phyloP scores from a whole-genome alignment of 64 coral and sea anemone genomes.

The Dendrophyllia cribrosa region DNA sequence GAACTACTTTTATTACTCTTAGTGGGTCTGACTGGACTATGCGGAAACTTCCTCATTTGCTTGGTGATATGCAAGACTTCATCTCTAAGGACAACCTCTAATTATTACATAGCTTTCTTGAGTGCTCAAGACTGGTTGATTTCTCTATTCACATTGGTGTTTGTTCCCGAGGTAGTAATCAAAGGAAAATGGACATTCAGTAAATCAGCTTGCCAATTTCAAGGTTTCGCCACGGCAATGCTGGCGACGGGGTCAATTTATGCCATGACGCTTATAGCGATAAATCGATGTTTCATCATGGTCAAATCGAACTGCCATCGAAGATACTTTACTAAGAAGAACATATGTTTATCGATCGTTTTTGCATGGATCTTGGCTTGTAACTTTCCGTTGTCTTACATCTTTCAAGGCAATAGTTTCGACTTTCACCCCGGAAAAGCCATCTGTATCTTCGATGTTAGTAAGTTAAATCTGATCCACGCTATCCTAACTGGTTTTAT shows the following conservation, averaged over 20 bases:
- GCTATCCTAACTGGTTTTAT: constrained; percentile 14
- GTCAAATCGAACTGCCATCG: constrained; percentile 41
- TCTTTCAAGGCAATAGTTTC: constrained; percentile 53
- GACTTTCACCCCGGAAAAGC: constrained; percentile 66
- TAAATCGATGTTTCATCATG: constrained; percentile 70
- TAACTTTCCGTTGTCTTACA: constrained; percentile 61
- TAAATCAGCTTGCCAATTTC: constrained; percentile 53
- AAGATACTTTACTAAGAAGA: constrained; percentile 29
- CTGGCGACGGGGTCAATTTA: constrained; percentile 56
- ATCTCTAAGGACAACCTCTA: constrained; percentile 22
- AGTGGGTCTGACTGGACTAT: background rate
- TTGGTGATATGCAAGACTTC: background rate
- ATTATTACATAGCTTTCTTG: constrained; percentile 25
- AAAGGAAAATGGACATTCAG: constrained; percentile 56
- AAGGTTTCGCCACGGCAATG: constrained; percentile 31
- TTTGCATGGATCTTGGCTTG: constrained; percentile 46
- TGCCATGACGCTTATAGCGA: constrained; percentile 34
- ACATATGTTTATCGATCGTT: constrained; percentile 36
- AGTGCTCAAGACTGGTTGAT: background rate
- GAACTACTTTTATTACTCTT: background rate
- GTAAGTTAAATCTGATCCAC: constrained; percentile 10
- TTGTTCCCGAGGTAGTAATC: background rate
- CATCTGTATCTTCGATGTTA: constrained; percentile 53
- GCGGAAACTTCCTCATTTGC: constrained; percentile 1
- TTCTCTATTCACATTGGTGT: background rate